Evolutionary conservation across 2,113 vertebrate species (phyloP), one percentile per base, ranked within the genome.

Genomic region (Triplophysa tibetana): DNA sequence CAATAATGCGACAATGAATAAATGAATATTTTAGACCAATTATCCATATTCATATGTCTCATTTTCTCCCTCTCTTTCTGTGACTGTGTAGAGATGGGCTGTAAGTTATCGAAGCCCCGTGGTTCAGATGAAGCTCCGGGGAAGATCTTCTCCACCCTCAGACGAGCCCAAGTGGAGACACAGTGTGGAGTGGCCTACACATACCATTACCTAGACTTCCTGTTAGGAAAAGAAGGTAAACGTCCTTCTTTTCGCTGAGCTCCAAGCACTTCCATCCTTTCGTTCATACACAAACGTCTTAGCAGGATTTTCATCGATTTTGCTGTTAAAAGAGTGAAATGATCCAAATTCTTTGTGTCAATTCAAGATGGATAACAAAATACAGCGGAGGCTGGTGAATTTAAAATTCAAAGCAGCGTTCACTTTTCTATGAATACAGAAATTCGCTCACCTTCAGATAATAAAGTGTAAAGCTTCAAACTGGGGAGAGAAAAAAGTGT

Each of bases 121-220:
- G 96, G 95, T 80, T 92, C 90, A 0, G 95, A 97, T 83, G 97
- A 98, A 58, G 86, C 81, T 77, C 97, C 97, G 8, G 97, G 97
- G 45, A 98, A 98, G 81, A 98, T 98, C 90, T 98, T 97, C 85
- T 99, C 97, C 52, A 99, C 96, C 26, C 88, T 99, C 81, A 95
- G 96, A 85, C 92, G 97, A 81, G 95, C 96, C 9, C 96, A 98
- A 88, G 97, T 99, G 85, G 96, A 99, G 91, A 97, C 95, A 38
- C 97, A 96, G 89, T 94, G 92, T 76, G 96, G 97, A 43, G 93
- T 95, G 88, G 86, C 94, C 63, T 99, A 98, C 87, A 96, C 98
- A 17, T 99, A 98, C 91, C 92, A 93, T 76, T 97, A 96, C 88
- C 88, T 99, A 88, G 97, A 98, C 84, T 98, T 99, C 86, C 94